Conservation (phyloP, 2,113 vertebrate genomes). For the Pedetes capensis region DNA sequence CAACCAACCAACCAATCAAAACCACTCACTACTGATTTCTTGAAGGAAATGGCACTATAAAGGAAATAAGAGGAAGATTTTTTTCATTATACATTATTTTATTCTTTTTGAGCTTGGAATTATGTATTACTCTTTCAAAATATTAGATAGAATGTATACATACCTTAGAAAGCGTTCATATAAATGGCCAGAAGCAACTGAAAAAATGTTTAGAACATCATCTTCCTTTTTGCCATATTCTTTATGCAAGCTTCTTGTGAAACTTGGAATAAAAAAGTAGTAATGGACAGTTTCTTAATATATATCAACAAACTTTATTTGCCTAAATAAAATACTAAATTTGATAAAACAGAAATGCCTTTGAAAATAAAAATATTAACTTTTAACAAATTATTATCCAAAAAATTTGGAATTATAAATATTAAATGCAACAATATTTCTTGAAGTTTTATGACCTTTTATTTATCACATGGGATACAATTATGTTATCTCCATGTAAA, state of each 20-base stretch:
- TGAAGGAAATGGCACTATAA: neutral
- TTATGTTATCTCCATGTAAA: neutral
- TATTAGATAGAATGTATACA: constrained; percentile 46
- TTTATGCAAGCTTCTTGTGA: constrained; percentile 85
- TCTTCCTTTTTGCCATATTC: constrained; percentile 84
- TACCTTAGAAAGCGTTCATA: constrained; percentile 98
- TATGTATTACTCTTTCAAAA: constrained; percentile 4
- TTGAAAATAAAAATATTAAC: constrained; percentile 18
- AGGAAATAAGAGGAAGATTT: neutral
- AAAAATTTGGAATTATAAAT: neutral
- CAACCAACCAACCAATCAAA: too few relatives aligned
- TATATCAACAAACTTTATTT: neutral
- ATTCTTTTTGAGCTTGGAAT: neutral
- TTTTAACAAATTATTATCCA: neutral
- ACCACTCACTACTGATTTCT: too few relatives aligned
- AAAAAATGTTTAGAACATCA: constrained; percentile 95
- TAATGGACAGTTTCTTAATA: neutral
- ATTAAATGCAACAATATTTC: neutral
- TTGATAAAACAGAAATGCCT: neutral
- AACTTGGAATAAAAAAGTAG: constrained; percentile 82
- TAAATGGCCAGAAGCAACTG: constrained; percentile 96
- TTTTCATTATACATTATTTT: neutral
- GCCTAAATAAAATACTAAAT: neutral
- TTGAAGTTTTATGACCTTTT: neutral
- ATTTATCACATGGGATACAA: neutral